These are phyloP conservation scores for Tachysurus vachellii DNA, from an alignment of 2,113 vertebrate species.

Conservation along the genomic window DNA sequence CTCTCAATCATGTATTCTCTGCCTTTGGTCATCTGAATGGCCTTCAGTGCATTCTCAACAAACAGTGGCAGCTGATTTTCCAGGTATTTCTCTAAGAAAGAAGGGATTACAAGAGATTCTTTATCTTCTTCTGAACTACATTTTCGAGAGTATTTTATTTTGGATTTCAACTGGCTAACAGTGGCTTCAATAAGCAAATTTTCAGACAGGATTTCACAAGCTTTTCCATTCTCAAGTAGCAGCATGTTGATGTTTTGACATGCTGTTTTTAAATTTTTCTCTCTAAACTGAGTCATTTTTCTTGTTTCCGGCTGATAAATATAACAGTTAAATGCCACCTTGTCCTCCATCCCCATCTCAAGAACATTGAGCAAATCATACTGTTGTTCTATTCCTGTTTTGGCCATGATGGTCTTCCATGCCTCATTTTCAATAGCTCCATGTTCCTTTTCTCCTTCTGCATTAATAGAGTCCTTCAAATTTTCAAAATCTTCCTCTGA, in stretches of 20 bases:
- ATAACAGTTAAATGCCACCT: constrained; percentile 46
- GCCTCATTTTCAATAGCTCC: neutral
- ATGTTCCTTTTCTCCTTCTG: neutral
- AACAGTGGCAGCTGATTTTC: constrained; percentile 41
- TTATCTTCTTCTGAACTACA: neutral
- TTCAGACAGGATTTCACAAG: constrained; percentile 47
- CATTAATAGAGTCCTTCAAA: neutral
- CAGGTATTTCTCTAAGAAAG: constrained; percentile 35
- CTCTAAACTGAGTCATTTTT: constrained; percentile 18
- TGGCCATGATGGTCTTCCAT: constrained; percentile 34
- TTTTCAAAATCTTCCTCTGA: constrained; percentile 37
- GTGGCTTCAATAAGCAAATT: constrained; percentile 34
- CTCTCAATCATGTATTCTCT: constrained; percentile 46
- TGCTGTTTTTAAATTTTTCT: neutral
- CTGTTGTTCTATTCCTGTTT: constrained; percentile 41
- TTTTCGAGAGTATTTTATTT: constrained; percentile 3
- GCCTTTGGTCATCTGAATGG: constrained; percentile 39
- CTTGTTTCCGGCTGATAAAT: constrained; percentile 12
- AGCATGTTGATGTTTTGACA: constrained; percentile 39
- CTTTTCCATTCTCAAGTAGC: constrained; percentile 40
- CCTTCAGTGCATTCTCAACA: constrained; percentile 44
- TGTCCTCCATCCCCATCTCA: constrained; percentile 17
- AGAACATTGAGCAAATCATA: constrained; percentile 43
- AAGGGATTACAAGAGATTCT: constrained; percentile 33
- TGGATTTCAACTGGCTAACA: neutral